Evolutionary conservation across 2,888 invertebrate species (phyloP), one percentile per base, ranked within the genome.

Genomic region (Teinopalpus imperialis): DNA sequence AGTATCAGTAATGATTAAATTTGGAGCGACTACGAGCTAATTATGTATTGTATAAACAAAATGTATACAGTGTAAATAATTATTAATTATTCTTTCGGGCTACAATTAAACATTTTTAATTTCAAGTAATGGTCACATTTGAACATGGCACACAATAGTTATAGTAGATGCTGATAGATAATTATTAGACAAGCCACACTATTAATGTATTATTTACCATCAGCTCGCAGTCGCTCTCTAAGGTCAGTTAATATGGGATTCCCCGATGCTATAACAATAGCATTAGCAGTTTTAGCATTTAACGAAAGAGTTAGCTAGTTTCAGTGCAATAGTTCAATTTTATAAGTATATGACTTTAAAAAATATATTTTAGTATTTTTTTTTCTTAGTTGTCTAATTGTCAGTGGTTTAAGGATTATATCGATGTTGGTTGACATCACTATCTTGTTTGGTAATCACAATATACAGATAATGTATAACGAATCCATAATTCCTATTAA

Each of bases 401-500:
- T 10, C 31, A 16, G 18, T 34, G 18, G 4, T n/a, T 24, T 29
- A 21, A 16, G 24, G 5, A 20, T 43, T 13, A 10, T 40, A 40
- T 34, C 6, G 13, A 36, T 31, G 20, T 47, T 10, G 18, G 7
- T 8, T n/a, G 13, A 41, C 35, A 21, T 31, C 32, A n/a, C 12
- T 23, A 24, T 49, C 40, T 49, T 52, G 43, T 45, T 48, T 49
- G 51, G 36, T 42, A 43, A 52, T 51, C 37, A 43, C 39, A 53
- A 51, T 47, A 51, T 49, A 49, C 47, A 48, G 46, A 43, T 49
- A 24, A 13, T 41, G 47, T 49, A 44, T 49, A 44, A 47, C 37
- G 41, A 55, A 61, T 62, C 55, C 63, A 69, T 79, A 76, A 78
- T 83, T 83, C 81, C 81, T 83, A 85, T 75, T 74, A 79, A 80